Percentiles rank a stretch among this genome's conserved stretches.
Conservation (phyloP, 1,140 invertebrate species). For the Drosophila sp. region DNA sequence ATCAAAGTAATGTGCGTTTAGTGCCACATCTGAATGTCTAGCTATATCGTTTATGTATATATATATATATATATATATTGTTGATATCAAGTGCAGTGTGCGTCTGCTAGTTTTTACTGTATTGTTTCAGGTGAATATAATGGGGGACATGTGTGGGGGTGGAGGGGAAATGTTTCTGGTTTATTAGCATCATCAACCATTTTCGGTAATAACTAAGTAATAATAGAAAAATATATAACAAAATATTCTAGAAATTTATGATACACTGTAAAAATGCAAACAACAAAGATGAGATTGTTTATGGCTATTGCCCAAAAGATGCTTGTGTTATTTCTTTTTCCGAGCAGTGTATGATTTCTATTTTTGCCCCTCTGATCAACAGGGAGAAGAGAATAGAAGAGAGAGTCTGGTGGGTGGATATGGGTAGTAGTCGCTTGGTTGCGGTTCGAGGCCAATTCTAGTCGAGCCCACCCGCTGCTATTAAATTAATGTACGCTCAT, state of each 20-base stretch:
- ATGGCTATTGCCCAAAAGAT: background rate
- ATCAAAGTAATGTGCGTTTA: slow-evolving; percentile 78
- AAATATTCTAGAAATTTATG: slow-evolving; percentile 39
- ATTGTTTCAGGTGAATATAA: slow-evolving; percentile 73
- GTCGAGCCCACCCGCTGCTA: slow-evolving; percentile 58
- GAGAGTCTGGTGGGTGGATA: background rate
- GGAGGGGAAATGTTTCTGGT: slow-evolving; percentile 31
- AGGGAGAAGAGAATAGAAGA: background rate
- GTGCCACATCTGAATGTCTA: slow-evolving; percentile 16
- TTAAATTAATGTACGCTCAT: slow-evolving; percentile 79
- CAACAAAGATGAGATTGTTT: background rate
- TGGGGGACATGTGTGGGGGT: slow-evolving; percentile 25
- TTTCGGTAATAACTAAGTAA: slow-evolving; percentile 54
- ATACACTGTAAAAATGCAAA: slow-evolving; percentile 32
- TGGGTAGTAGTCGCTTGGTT: background rate
- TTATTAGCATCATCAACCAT: slow-evolving; percentile 59
- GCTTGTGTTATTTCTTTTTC: background rate
- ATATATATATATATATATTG: slow-evolving; percentile 22
- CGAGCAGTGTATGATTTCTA: slow-evolving; percentile 9
- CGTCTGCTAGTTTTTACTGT: slow-evolving; percentile 60
- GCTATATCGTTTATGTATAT: slow-evolving; percentile 6
- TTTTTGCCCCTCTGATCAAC: background rate
- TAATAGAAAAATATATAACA: slow-evolving; percentile 52
- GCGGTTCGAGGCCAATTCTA: slow-evolving; percentile 19
- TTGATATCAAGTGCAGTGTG: slow-evolving; percentile 67